These are phyloP conservation scores for Cheilinus undulatus DNA, from an alignment of 2,113 vertebrate genomes.

Conservation along the genomic window DNA sequence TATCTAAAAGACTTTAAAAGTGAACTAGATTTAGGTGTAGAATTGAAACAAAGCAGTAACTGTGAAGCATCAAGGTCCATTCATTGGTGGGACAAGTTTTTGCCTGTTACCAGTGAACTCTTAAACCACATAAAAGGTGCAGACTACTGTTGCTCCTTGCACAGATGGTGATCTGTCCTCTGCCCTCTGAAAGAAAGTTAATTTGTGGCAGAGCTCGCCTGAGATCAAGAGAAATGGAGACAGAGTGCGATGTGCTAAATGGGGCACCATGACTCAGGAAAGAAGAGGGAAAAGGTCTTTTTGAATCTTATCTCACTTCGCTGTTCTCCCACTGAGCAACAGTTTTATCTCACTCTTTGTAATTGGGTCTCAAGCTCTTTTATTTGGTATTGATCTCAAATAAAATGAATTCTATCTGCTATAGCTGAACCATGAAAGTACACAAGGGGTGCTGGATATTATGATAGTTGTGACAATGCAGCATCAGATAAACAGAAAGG, in stretches of 20 bases:
- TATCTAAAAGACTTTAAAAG: too few species aligned
- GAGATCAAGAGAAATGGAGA: slow-evolving; percentile 38
- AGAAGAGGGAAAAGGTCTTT: slow-evolving; percentile 41
- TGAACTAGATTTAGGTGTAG: too few species aligned
- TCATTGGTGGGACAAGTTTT: too few species aligned
- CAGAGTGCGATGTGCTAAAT: neutral
- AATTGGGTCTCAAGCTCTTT: slow-evolving; percentile 50
- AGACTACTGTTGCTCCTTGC: slow-evolving; percentile 2
- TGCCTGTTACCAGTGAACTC: slow-evolving; percentile 19
- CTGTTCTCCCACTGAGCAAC: slow-evolving; percentile 32
- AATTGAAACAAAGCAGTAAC: too few species aligned
- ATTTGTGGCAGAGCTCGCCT: slow-evolving; percentile 41
- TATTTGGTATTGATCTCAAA: slow-evolving; percentile 58
- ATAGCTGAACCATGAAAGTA: slow-evolving; percentile 22
- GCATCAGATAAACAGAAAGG: neutral
- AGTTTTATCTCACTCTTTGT: slow-evolving; percentile 34
- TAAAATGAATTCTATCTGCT: slow-evolving; percentile 28
- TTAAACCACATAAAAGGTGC: neutral
- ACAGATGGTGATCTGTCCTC: slow-evolving; percentile 8
- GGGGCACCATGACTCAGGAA: slow-evolving; percentile 16
- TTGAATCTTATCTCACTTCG: slow-evolving; percentile 22
- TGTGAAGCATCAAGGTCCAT: neutral
- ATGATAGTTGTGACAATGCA: slow-evolving; percentile 9
- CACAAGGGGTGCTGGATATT: slow-evolving; percentile 28
- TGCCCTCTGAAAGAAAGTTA: slow-evolving; percentile 38